phyloP scores from a whole-genome alignment of 2,113 vertebrate species.

The Taurulus bubalis region DNA sequence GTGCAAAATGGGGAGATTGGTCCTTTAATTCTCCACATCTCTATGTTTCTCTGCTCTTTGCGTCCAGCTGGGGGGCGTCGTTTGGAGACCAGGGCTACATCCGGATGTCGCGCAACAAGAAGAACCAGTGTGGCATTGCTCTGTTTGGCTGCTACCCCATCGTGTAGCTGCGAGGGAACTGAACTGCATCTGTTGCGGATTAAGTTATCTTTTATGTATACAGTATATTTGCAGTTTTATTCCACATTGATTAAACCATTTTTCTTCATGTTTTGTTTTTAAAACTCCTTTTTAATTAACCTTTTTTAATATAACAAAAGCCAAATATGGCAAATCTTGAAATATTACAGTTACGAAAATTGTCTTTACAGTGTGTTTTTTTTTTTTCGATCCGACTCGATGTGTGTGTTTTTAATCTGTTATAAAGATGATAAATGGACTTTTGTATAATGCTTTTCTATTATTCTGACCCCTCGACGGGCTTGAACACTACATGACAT shows the following conservation, averaged over 20 bases:
- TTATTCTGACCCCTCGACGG: too few species aligned
- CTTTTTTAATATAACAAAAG: background rate
- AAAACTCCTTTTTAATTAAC: background rate
- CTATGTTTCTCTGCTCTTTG: background rate
- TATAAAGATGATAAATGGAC: constrained; percentile 5
- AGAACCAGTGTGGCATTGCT: constrained; percentile 85
- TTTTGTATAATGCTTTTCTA: too few species aligned
- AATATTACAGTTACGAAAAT: constrained; percentile 15
- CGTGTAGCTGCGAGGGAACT: constrained; percentile 61
- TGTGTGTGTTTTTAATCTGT: background rate
- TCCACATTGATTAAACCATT: background rate
- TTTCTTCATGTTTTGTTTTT: background rate
- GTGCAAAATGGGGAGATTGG: too few species aligned
- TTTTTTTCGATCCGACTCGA: background rate
- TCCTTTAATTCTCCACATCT: background rate
- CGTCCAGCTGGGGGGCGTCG: constrained; percentile 74
- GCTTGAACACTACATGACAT: too few species aligned
- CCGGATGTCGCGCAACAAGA: constrained; percentile 82
- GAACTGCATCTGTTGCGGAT: rapidly evolving
- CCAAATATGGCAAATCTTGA: background rate
- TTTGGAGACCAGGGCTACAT: constrained; percentile 86
- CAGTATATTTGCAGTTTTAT: background rate
- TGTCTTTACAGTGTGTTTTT: background rate
- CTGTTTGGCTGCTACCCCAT: constrained; percentile 72
- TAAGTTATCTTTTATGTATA: background rate